Evolutionary conservation across 2,113 vertebrate species (phyloP), one percentile per base, ranked within the genome.

Genomic region (Choloepus hoffmanni): DNA sequence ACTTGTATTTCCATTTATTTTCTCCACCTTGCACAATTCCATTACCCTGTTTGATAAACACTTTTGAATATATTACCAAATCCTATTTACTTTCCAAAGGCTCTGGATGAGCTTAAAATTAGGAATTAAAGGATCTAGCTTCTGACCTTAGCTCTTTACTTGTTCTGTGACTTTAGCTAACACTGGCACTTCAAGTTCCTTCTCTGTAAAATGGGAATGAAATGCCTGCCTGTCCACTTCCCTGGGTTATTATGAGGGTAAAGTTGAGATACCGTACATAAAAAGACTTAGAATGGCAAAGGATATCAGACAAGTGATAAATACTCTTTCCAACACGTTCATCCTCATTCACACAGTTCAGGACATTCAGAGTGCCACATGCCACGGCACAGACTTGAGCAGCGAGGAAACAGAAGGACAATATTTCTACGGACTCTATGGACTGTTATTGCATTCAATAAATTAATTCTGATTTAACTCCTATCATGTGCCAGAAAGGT

Each of bases 1-100:
- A 43, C 36, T 85, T 76, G 63, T 89, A 78, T 89, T 70, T 8
- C 6, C 58, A 68, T n/a, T 90, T 70, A 77, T 91, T 79, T 95
- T 85, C 45, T 83, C 48, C 23, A 84, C 6, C 30, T 90, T 72
- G 18, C 13, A 58, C 2, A 74, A 33, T 58, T 48, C 23, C 40
- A 83, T 67, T 82, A 85, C 65, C 60, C 43, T 86, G 14, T 55
- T 95, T 95, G 53, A 19, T 53, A 45, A 4, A 60, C 7, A 53
- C 9, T 40, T 13, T 65, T 82, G 16, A 36, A 16, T 72, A 95
- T 85, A 36, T 67, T 72, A 30, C 26, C 33, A 50, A 40, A 67
- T 58, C 8, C 16, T 63, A 4, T 87, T 84, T 89, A 50, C 58
- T 95, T 87, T 43, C 50, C 9, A 36, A 89, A 89, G 45, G 50